Percentiles rank a stretch among this genome's conserved stretches.
phyloP scores from a whole-genome alignment of 2,797 vertebrate species.

The Gobionotothen gibberifrons region DNA sequence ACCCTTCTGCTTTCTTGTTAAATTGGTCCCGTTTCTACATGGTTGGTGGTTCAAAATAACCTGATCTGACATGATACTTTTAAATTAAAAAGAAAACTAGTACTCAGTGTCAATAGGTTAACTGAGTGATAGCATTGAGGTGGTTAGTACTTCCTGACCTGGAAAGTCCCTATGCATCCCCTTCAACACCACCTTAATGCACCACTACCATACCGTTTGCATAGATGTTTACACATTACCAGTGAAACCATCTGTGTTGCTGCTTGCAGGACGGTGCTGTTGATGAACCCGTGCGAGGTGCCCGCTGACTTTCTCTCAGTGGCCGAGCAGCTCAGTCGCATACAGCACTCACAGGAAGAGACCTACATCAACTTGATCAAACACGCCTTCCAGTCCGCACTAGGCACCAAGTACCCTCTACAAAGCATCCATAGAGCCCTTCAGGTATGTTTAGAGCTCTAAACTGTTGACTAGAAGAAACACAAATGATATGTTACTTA shows the following conservation, averaged over 20 bases:
- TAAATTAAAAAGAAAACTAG: neutral
- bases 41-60: neutral
- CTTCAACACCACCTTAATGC: neutral
- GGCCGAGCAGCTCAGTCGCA: slow-evolving; percentile 86
- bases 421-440: slow-evolving; percentile 80
- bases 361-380: slow-evolving; percentile 87
- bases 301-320: slow-evolving; percentile 90
- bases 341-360: slow-evolving; percentile 78
- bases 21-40: neutral
- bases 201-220: neutral
- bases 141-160: neutral
- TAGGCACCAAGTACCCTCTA: slow-evolving; percentile 87
- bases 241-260: slow-evolving; percentile 26
- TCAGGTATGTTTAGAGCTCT: slow-evolving; percentile 80
- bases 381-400: slow-evolving; percentile 91
- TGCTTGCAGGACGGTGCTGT: slow-evolving; percentile 89
- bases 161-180: slow-evolving; percentile 36
- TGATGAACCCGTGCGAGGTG: slow-evolving; percentile 92
- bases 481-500: neutral
- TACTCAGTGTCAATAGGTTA: neutral
- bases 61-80: neutral
- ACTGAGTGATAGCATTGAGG: neutral
- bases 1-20: slow-evolving; percentile 47
- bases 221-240: neutral
- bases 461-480: neutral